Base-by-base conservation (phyloP, 2,113 vertebrate genomes). In the Chionis minor region DNA sequence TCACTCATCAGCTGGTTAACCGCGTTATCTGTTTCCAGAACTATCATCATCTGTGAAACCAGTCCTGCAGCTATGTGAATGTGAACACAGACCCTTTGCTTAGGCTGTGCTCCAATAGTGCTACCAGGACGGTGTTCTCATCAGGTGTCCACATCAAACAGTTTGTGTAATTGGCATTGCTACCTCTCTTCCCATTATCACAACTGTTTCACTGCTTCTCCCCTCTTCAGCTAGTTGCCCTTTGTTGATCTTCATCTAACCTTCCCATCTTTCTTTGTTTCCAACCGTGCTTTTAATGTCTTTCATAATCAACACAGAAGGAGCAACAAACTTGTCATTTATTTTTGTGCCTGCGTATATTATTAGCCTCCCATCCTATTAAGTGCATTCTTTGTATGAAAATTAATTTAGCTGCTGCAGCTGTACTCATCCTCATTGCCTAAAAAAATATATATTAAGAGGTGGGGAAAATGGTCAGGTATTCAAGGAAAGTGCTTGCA, bases 381-480 rank as follows among this genome's bases (percentile, higher is more conserved):
- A 94, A 83, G 47, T 55, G 32, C 2, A 19, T 81, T 81, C 63
- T 90, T 92, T 74, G 69, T 59, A 62, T 86, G 71, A 71, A 91
- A 81, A 88, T 90, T 86, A 63, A 90, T 95, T 90, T 86, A 90
- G 38, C 56, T 91, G 15, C 51, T 82, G 62, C 58, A 87, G 32
- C 35, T 86, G 40, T 73, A 85, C 12, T 78, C 16, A 14, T 79
- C 78, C 56, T 69, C 74, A 58, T 62, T 88, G 56, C 51, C 81
- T 86, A 69, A 95, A 94, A 79, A 63, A 94, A 93, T n/a, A 86
- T 62, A 63, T 40, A 87, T 87, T 72, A 83, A 91, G 16, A 91
- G 52, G 59, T 86, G n/a, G 6, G 28, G 49, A 69, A 88, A 88
- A 69, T 74, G 59, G n/a, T 78, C 69, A 78, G 28, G 33, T 90